Conservation (phyloP, 2,888 invertebrate species). For the Agrotis segetum region DNA sequence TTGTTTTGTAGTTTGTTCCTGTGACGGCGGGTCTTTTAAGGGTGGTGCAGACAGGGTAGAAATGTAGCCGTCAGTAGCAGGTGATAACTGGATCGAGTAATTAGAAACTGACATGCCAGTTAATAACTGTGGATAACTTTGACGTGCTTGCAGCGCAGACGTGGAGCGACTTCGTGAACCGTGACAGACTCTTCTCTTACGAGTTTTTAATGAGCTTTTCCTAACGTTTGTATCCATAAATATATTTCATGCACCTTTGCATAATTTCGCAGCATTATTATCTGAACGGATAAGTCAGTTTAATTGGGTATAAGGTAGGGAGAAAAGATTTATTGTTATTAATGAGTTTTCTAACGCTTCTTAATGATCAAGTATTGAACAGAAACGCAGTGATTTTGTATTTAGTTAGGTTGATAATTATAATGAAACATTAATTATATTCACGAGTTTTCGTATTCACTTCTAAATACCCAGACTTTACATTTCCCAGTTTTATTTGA, state of each 20-base stretch:
- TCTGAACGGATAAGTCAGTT: not conserved
- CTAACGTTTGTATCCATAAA: not conserved
- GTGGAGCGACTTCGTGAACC: slow-evolving; percentile 59
- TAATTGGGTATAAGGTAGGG: slow-evolving; percentile 12
- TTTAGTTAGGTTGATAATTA: not conserved
- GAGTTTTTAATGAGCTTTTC: slow-evolving; percentile 40
- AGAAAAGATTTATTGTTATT: slow-evolving; percentile 17
- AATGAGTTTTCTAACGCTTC: slow-evolving; percentile 5
- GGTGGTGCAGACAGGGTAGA: slow-evolving; percentile 70
- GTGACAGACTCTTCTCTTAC: slow-evolving; percentile 27
- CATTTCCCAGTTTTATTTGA: slow-evolving; percentile 5
- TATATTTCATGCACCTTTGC: slow-evolving; percentile 15
- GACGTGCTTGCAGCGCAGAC: slow-evolving; percentile 73
- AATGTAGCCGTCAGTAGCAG: slow-evolving; percentile 86
- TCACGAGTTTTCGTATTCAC: not conserved
- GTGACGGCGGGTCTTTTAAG: slow-evolving; percentile 59
- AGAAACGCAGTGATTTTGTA: not conserved
- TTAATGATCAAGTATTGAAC: not conserved
- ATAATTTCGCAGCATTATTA: not conserved
- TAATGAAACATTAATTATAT: not conserved
- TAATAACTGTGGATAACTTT: slow-evolving; percentile 85
- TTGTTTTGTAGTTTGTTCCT: slow-evolving; percentile 31
- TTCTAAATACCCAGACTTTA: slow-evolving; percentile 17
- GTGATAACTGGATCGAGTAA: slow-evolving; percentile 88
- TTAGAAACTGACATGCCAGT: slow-evolving; percentile 86